Evolutionary conservation across 2,113 vertebrate species (phyloP).

Genomic region (Salvelinus namaycush): DNA sequence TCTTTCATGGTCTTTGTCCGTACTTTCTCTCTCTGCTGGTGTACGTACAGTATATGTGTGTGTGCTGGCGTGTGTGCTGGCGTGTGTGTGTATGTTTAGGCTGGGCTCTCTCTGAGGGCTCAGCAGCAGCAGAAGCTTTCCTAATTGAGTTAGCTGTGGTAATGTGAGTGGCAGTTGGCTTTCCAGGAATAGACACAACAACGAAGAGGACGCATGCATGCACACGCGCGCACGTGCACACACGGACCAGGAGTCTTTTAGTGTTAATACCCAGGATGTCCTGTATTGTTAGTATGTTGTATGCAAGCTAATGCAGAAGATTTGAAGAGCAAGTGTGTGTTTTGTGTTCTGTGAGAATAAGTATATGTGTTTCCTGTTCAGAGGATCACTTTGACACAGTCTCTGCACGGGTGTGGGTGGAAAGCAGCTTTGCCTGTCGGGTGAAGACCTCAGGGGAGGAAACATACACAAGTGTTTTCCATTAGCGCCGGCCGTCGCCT

Average conservation of each 20-base stretch:
- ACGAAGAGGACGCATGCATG: too few species aligned
- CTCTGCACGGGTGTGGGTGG: neutral
- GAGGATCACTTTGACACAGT: neutral
- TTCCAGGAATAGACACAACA: too few species aligned
- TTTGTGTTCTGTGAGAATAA: neutral
- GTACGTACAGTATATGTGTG: too few species aligned
- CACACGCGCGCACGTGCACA: too few species aligned
- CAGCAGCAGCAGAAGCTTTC: conserved; percentile 29
- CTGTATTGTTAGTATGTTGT: too few species aligned
- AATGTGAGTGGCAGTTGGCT: conserved; percentile 19
- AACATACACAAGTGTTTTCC: too few species aligned
- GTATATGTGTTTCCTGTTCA: neutral
- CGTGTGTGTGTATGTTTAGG: neutral
- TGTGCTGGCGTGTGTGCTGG: neutral
- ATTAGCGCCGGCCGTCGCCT: too few species aligned
- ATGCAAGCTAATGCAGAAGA: too few species aligned
- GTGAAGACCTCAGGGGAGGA: too few species aligned
- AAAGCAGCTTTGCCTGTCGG: neutral
- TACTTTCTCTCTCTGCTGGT: too few species aligned
- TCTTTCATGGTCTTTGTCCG: neutral
- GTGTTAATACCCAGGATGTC: too few species aligned
- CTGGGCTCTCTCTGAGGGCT: neutral
- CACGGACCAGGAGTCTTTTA: too few species aligned
- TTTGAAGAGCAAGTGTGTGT: neutral
- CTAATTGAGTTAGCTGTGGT: conserved; percentile 65